phyloP scores from a whole-genome alignment of 2,797 vertebrate species.

The Neoniphon sammara region DNA sequence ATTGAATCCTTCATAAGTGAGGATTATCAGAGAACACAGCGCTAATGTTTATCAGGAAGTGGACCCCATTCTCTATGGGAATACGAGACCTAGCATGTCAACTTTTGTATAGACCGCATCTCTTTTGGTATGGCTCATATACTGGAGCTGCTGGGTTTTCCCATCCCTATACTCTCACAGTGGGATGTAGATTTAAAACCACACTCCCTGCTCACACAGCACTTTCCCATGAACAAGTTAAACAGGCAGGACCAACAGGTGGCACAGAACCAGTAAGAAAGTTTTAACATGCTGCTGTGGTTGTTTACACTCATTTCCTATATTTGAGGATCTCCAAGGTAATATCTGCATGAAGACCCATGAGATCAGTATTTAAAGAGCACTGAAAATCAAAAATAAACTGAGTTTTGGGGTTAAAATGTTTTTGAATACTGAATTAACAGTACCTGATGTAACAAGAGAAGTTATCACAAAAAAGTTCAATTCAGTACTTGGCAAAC shows the following conservation, averaged over 20 bases:
- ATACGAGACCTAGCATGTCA: constrained; percentile 26
- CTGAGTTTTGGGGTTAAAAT: too few species aligned
- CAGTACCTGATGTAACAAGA: background rate
- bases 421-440: background rate
- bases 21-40: constrained; percentile 18
- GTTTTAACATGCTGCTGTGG: background rate
- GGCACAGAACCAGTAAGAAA: constrained; percentile 10
- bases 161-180: background rate
- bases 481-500: background rate
- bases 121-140: background rate
- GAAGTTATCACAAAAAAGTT: background rate
- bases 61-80: constrained; percentile 18
- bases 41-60: constrained; percentile 60
- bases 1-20: constrained; percentile 43
- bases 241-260: constrained; percentile 65
- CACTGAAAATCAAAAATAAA: background rate
- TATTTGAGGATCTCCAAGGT: background rate
- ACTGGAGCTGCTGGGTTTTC: constrained; percentile 8
- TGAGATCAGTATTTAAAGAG: constrained; percentile 14
- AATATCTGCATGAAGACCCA: background rate
- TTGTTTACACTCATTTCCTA: background rate
- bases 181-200: background rate
- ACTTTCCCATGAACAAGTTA: constrained; percentile 57
- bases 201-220: constrained; percentile 20
- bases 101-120: constrained; percentile 5